Percentiles rank a stretch among this genome's conserved stretches.
Conservation (phyloP, 2,113 vertebrate genomes). For the Mastomys coucha region DNA sequence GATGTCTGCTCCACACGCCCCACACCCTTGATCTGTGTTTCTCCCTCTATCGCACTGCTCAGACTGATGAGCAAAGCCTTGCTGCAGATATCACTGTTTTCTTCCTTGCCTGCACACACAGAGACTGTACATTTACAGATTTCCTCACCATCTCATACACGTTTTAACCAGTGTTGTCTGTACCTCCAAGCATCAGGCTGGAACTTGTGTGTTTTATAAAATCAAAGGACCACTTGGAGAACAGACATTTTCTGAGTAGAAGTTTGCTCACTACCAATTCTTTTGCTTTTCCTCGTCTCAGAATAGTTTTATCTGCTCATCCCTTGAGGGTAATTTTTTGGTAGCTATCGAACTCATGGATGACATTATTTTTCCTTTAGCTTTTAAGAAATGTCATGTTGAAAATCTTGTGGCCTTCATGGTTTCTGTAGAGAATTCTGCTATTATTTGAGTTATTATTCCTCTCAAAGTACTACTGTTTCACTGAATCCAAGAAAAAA, state of each 20-base stretch:
- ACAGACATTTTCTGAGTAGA: background rate
- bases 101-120: background rate
- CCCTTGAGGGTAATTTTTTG: background rate
- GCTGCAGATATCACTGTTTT: background rate
- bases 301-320: background rate
- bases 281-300: background rate
- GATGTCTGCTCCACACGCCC: background rate
- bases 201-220: background rate
- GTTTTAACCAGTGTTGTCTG: background rate
- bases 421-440: conserved; percentile 32
- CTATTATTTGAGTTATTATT: conserved; percentile 7
- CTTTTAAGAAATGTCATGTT: background rate
- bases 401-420: background rate
- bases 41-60: background rate
- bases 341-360: background rate
- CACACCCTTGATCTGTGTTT: background rate
- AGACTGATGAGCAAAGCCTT: background rate
- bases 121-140: background rate
- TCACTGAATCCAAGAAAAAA: background rate
- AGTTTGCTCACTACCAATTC: background rate
- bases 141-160: background rate
- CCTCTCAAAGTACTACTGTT: background rate
- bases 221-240: background rate
- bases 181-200: background rate
- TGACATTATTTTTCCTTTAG: conserved; percentile 16